Base-by-base conservation (phyloP, 2,888 invertebrate genomes). In the Dastarcus helophoroides region DNA sequence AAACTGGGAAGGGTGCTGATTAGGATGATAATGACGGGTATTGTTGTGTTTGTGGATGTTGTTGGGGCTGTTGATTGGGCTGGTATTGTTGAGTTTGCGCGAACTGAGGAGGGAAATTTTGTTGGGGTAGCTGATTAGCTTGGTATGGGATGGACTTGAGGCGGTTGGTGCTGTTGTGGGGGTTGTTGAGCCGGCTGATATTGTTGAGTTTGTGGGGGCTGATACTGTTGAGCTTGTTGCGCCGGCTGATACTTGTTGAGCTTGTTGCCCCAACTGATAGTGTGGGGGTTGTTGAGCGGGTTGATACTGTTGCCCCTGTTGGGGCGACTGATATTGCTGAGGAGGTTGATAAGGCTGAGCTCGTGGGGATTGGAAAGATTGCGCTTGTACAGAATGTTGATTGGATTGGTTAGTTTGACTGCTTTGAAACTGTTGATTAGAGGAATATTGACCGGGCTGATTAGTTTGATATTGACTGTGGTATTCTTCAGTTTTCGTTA, bases 311-410 rank as follows among this genome's bases (percentile, higher is more conserved):
- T 31, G 35, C 21, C 32, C 33, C 12, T 40, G 38, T 15, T 40
- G 38, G 3, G 37, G 38, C 16, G 34, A 28, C 14, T 34, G 37
- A 19, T 37, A 33, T 24, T 42, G 38, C 32, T 45, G 41, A 11
- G 39, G 35, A 19, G 43, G 44, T 24, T 37, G 38, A 28, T 35
- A 37, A 32, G 41, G 29, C 28, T 39, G 33, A 31, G 41, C n/a
- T 16, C 44, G 41, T 23, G 41, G 35, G 25, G 39, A 26, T 25
- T 44, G 29, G 33, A 41, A 46, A 23, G 40, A 38, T 38, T 45
- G 38, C 25, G 43, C 39, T 21, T 43, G 35, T 22, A 24, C 22
- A 24, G 31, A 27, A 33, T 39, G 35, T 16, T 40, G 36, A 13
- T 39, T 19, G 19, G 19, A 19, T 29, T 15, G 23, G 21, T 19